Evolutionary conservation across 2,888 invertebrate species (phyloP), one percentile per base, ranked within the genome.

Genomic region (Cheilosia vulpina): DNA sequence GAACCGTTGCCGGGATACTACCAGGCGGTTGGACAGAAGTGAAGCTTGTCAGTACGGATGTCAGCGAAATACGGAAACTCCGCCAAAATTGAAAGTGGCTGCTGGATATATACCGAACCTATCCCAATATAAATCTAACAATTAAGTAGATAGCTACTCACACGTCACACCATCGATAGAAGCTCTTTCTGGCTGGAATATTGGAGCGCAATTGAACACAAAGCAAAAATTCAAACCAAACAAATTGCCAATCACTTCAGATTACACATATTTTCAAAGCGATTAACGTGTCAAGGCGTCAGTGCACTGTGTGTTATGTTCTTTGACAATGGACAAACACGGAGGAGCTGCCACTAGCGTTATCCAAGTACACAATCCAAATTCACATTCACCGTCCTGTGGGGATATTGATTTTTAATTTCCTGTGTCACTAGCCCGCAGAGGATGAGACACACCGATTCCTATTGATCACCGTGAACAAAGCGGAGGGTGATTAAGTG

Each of bases 381-480:
- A 45, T 5, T 17, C 17, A 45, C 7, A 45, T 5, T 17, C 17
- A 19, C 7, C 2, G 7, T 17, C 2, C 17, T 9, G 19, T 7
- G 45, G 7, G 2, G 45, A 45, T 45, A 45, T 19, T 45, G 45
- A 45, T 45, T 45, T 45, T 45, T 6, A 43, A 2, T n/a, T 43
- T 19, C 9, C 7, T 45, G 7, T 45, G 9, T 45, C 17, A 45
- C 7, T 0, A 3, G 34, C 34, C 34, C 34, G 43, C 43, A 43
- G 9, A 50, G 17, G n/a, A 9, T 21, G 1, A 9, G 19, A 50
- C 17, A 17, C 19, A 11, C 50, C 13, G 11, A 52, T 24, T 13
- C 15, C 24, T 52, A 52, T 52, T 52, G 52, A 52, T 17, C 19
- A 17, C 19, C 53, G n/a, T n/a, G 31, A 57, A 38, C 31, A 57